Base-by-base conservation (phyloP, 1,140 invertebrate genomes). In the Tachypleus tridentatus region DNA sequence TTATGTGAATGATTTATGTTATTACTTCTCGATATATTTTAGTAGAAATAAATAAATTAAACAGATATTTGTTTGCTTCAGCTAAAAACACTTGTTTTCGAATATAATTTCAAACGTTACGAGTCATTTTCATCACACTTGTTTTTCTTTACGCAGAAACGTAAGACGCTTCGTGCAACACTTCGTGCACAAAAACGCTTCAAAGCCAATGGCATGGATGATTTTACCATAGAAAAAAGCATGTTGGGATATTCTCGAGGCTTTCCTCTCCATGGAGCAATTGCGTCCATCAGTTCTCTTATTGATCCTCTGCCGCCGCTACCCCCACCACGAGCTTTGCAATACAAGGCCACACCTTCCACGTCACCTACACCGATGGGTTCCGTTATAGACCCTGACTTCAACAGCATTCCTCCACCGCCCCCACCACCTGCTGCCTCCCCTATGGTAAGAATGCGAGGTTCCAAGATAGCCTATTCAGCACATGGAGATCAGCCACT, bases 81-180 rank as follows among this genome's bases (percentile, higher is more conserved):
- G 2, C 29, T 29, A 29, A 29, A 29, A 29, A 29, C 29, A 29
- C 2, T 29, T 29, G 29, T 29, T 29, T 29, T 29, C 29, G 29
- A 29, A 29, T 29, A 29, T 29, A 29, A 29, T 29, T 29, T 29
- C 29, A 29, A 29, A 29, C 29, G 29, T 29, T 29, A 29, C 29
- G 29, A 29, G 29, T 29, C 29, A 29, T 29, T 29, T 29, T 29
- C 29, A 29, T 29, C 29, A 29, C 29, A 29, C 29, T 29, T 29
- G 29, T 29, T 29, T 29, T 29, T 29, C 29, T 29, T 29, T 29
- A 29, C 29, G 64, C 80, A 91, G 88, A 91, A 91, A 80, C 82
- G 89, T 1, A 91, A 91, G 75, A 87, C 85, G 2, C 76, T 91
- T 65, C 80, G 88, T 68, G 86, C 86, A 9, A 85, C 86, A 6